Evolutionary conservation across 2,113 vertebrate species (phyloP).

Genomic region (Noctilio leporinus): DNA sequence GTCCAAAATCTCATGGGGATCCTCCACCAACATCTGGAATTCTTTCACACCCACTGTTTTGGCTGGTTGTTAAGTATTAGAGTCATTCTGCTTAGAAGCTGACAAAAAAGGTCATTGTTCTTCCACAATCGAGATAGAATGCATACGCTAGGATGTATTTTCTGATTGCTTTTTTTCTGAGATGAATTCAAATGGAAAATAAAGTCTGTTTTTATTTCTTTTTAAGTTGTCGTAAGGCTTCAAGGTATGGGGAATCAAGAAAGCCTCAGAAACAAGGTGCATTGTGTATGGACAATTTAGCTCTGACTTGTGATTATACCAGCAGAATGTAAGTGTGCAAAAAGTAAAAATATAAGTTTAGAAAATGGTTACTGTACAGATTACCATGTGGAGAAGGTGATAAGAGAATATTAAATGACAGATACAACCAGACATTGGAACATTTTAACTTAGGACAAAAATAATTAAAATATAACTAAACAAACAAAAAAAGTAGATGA

Average conservation of each 20-base stretch:
- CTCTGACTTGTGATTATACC: not conserved
- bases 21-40: not conserved
- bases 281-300: not conserved
- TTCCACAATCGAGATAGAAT: not conserved
- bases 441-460: not conserved
- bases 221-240: not conserved
- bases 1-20: not conserved
- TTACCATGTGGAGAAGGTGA: not conserved
- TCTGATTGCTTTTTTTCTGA: not conserved
- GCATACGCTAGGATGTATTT: not conserved
- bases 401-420: not conserved
- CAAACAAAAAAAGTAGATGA: not conserved
- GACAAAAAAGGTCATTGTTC: not conserved
- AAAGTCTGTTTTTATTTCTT: not conserved
- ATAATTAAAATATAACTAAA: not conserved
- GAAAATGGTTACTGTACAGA: not conserved
- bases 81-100: not conserved
- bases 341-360: not conserved
- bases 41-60: not conserved
- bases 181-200: not conserved
- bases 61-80: not conserved
- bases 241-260: not conserved
- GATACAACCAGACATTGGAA: not conserved
- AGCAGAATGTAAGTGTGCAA: not conserved
- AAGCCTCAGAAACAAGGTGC: not conserved